phyloP scores from a whole-genome alignment of 2,113 vertebrate genomes.

The Pterophyllum scalare region DNA sequence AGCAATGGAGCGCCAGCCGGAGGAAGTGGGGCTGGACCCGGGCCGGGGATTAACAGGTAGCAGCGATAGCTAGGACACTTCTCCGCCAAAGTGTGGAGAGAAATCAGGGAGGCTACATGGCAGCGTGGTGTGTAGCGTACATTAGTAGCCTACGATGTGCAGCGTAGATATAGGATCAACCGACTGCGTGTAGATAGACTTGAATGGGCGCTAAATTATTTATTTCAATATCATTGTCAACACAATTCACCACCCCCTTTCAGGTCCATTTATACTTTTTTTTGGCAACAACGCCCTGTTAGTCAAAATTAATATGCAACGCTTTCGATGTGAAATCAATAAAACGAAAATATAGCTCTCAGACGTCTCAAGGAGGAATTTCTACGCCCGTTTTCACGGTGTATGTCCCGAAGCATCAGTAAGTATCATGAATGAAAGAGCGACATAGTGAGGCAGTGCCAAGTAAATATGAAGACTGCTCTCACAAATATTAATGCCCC shows the following conservation, averaged over 20 bases:
- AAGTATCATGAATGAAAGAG: slow-evolving; percentile 59
- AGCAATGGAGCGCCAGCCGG: slow-evolving; percentile 83
- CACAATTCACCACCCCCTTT: slow-evolving; percentile 54
- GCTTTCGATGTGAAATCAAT: slow-evolving; percentile 39
- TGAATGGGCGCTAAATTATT: slow-evolving; percentile 77
- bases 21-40: slow-evolving; percentile 78
- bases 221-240: slow-evolving; percentile 77
- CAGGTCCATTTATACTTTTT: slow-evolving; percentile 21
- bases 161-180: slow-evolving; percentile 52
- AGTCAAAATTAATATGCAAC: slow-evolving; percentile 32
- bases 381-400: slow-evolving; percentile 60
- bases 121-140: slow-evolving; percentile 26
- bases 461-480: slow-evolving; percentile 24
- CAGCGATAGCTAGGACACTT: slow-evolving; percentile 55
- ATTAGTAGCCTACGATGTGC: slow-evolving; percentile 27
- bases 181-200: slow-evolving; percentile 62
- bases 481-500: neutral
- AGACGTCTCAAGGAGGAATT: slow-evolving; percentile 29
- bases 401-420: slow-evolving; percentile 44
- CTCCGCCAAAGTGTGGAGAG: slow-evolving; percentile 26
- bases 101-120: slow-evolving; percentile 35
- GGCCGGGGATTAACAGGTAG: slow-evolving; percentile 84
- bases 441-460: slow-evolving; percentile 31
- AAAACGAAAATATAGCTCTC: slow-evolving; percentile 15
- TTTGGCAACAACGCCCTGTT: slow-evolving; percentile 29